These are phyloP conservation scores for Tachycineta bicolor DNA, from an alignment of 2,113 vertebrate species.

Conservation along the genomic window DNA sequence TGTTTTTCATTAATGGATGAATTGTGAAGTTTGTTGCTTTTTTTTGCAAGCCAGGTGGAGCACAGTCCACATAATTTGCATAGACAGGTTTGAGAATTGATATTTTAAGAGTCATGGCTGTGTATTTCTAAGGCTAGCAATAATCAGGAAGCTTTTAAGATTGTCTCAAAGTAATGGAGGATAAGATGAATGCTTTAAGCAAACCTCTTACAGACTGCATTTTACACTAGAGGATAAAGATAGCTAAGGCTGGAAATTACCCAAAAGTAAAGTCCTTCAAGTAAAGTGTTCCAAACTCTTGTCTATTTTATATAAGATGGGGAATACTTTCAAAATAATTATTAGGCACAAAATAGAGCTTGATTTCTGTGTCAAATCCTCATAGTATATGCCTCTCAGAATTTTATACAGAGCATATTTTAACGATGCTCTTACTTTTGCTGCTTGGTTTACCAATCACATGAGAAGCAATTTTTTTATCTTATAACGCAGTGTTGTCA, in stretches of 20 bases:
- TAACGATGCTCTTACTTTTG: neutral
- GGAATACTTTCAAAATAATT: neutral
- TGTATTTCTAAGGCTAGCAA: neutral
- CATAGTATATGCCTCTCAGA: neutral
- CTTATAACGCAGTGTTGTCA: neutral
- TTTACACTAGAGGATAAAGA: neutral
- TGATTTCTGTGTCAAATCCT: neutral
- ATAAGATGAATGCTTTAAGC: neutral
- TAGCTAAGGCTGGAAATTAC: neutral
- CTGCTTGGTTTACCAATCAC: neutral
- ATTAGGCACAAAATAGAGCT: neutral
- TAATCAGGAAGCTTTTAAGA: neutral
- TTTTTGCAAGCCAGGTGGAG: neutral
- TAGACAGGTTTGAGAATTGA: neutral
- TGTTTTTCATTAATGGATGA: neutral
- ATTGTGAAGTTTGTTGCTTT: neutral
- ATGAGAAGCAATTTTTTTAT: neutral
- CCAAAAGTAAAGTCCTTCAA: neutral
- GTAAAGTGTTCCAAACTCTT: neutral
- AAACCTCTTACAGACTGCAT: neutral
- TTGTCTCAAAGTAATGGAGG: neutral
- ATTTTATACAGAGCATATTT: neutral
- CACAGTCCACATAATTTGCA: neutral
- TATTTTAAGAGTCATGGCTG: neutral
- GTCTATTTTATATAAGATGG: neutral